A percentile compares a stretch with the other conserved stretches of the same genome.
phyloP scores from a whole-genome alignment of 2,888 invertebrate species.

The Callyntrura guangdongensis region DNA sequence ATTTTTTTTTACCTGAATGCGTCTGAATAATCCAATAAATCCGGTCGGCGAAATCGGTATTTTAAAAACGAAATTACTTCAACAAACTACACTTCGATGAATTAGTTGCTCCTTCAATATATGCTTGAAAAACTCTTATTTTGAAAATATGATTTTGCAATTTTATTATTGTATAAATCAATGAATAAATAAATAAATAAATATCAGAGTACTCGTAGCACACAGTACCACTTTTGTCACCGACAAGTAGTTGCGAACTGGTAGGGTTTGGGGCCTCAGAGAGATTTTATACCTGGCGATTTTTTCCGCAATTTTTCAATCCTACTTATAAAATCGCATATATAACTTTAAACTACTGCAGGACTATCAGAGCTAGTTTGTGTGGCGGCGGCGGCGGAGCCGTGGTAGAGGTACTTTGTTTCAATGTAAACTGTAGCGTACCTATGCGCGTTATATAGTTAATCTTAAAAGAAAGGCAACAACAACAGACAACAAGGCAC shows the following conservation, averaged over 20 bases:
- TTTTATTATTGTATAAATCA: slow-evolving; percentile 5
- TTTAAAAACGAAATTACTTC: slow-evolving; percentile 36
- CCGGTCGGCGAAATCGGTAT: slow-evolving; percentile 46
- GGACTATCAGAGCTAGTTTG: slow-evolving; percentile 22
- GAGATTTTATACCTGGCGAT: slow-evolving; percentile 85
- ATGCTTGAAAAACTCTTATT: slow-evolving; percentile 1
- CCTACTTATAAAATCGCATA: slow-evolving; percentile 62
- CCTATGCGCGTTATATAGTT: neutral
- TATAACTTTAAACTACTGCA: neutral
- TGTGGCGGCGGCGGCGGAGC: neutral
- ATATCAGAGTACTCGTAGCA: slow-evolving; percentile 19
- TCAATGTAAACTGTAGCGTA: neutral
- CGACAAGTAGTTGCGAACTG: slow-evolving; percentile 82
- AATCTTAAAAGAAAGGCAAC: slow-evolving; percentile 3
- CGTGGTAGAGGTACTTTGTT: slow-evolving; percentile 31
- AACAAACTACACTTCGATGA: slow-evolving; percentile 58
- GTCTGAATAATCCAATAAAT: slow-evolving; percentile 73
- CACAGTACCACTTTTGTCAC: slow-evolving; percentile 72
- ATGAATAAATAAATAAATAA: slow-evolving; percentile 18
- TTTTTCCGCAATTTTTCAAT: slow-evolving; percentile 83
- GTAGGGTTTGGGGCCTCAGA: slow-evolving; percentile 84
- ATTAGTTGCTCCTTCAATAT: neutral
- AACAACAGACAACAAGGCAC: slow-evolving; percentile 20
- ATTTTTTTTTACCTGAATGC: slow-evolving; percentile 63
- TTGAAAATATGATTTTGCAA: slow-evolving; percentile 16